Percentiles rank a stretch among this genome's conserved stretches.
Evolutionary conservation across 2,888 invertebrate genomes (phyloP).

Genomic region (Aleiodes alternator): DNA sequence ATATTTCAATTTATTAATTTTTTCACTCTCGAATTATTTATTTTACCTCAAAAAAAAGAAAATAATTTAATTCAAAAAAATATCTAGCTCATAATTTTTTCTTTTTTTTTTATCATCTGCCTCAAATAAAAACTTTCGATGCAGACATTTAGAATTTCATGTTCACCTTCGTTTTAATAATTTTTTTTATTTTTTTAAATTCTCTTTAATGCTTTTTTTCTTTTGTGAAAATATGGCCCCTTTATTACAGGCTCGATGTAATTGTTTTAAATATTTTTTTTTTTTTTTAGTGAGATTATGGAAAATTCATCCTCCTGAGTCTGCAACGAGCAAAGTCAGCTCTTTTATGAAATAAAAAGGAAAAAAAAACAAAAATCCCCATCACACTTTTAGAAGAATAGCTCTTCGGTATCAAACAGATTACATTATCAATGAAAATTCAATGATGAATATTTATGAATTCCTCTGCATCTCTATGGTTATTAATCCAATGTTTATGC

Average conservation of each 20-base stretch:
- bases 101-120: constrained; percentile 57
- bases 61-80: neutral
- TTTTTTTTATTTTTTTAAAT: constrained; percentile 41
- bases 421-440: constrained; percentile 47
- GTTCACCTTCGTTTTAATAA: constrained; percentile 53
- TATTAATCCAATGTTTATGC: constrained; percentile 56
- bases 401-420: constrained; percentile 38
- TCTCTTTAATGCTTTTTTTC: constrained; percentile 39
- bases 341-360: neutral
- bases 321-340: constrained; percentile 57
- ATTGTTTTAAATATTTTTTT: constrained; percentile 46
- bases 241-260: constrained; percentile 72
- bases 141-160: constrained; percentile 73
- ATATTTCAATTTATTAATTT: neutral
- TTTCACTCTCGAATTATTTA: neutral
- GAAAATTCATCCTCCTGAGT: constrained; percentile 66
- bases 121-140: constrained; percentile 60
- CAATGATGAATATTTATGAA: constrained; percentile 59
- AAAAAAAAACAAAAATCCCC: neutral
- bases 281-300: constrained; percentile 53
- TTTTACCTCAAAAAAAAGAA: no score
- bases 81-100: constrained; percentile 45
- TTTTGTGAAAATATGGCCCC: constrained; percentile 74
- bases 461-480: constrained; percentile 46
- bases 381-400: constrained; percentile 25